Conservation (phyloP, 2,797 vertebrate species). For the Spinibarbus caldwelli region DNA sequence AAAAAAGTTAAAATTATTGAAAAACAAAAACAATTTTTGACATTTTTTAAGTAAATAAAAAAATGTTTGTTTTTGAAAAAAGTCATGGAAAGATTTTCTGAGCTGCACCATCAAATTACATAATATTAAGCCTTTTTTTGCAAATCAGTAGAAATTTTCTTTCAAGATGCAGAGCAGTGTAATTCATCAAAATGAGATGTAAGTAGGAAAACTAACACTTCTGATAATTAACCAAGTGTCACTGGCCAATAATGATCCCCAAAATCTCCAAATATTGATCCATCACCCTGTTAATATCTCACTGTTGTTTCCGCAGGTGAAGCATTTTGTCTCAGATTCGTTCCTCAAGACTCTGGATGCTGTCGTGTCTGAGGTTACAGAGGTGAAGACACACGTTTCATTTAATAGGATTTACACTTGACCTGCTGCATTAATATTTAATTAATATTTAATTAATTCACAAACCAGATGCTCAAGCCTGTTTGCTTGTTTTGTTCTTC, state of each 20-base stretch:
- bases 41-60: no score
- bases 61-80: no score
- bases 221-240: neutral
- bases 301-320: conserved; percentile 77
- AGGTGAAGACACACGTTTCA: conserved; percentile 74
- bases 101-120: no score
- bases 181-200: neutral
- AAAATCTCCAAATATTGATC: neutral
- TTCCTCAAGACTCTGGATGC: conserved; percentile 87
- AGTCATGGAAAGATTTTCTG: no score
- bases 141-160: neutral
- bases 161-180: neutral
- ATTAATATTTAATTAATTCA: neutral
- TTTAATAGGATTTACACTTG: neutral
- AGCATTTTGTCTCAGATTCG: conserved; percentile 87
- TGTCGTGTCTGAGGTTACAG: conserved; percentile 78
- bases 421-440: neutral
- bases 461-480: neutral
- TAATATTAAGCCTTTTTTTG: no score
- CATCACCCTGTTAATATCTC: neutral
- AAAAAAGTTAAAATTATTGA: no score
- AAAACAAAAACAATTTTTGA: no score
- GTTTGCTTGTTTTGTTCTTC: neutral
- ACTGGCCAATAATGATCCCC: neutral
- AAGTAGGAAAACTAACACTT: no score